Evolutionary conservation across 2,797 vertebrate species (phyloP), one percentile per base, ranked within the genome.

Genomic region (Gymnopithys bicolor): DNA sequence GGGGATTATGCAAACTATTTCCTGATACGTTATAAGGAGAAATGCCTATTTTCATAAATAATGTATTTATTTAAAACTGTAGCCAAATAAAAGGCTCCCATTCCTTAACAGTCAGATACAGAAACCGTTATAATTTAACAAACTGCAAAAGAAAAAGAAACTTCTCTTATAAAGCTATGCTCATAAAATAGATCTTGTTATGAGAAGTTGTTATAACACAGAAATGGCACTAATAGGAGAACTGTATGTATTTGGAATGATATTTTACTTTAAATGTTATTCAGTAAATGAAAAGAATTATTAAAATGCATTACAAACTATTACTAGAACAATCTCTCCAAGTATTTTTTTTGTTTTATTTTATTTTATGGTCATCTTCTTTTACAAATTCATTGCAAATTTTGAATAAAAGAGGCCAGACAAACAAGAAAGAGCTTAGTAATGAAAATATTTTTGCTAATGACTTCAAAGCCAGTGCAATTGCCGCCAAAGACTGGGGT

Each of bases 221-320:
- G 94, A 76, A 45, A 12, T 30, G 23, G 56, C 41, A 35, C 41
- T 93, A 97, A 97, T 78, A 97, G 89, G 92, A 94, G 77, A 95
- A 96, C 49, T 94, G 49, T 66, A n/a, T 97, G 70, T 87, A 79
- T 92, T 94, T 96, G 59, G 24, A 96, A 94, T 94, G 70, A 93
- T 53, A 90, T 87, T 95, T 93, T 86, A 86, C 89, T 86, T 94
- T 75, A 92, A 96, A 96, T 91, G 87, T 87, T 96, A 89, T 90
- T 87, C 93, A 82, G 81, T 94, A 97, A 98, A 97, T 95, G 64
- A 97, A 97, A 97, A 96, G 67, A 95, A 92, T 84, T 90, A 93
- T 97, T 96, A 97, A 97, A 97, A 95, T 94, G 84, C 45, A 83
- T 90, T 97, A 83, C 87, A 87, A 93, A 43, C 6, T 92, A 89